These are phyloP conservation scores for Enteromius anoplus DNA, from an alignment of 2,797 vertebrate genomes.

Conservation along the genomic window DNA sequence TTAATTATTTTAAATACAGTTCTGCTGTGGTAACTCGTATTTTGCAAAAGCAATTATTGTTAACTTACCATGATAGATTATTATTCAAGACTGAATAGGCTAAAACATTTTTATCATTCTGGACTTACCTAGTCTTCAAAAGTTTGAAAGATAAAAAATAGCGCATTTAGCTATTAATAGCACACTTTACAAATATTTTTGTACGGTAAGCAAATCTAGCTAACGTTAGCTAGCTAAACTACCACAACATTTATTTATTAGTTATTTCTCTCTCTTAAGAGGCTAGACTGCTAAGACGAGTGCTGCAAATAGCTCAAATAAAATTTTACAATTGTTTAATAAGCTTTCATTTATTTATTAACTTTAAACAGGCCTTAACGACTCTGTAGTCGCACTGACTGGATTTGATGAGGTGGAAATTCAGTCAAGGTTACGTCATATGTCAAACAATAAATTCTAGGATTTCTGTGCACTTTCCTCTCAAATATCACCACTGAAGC, in stretches of 20 bases:
- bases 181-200: background rate
- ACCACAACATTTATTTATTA: background rate
- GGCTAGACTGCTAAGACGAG: background rate
- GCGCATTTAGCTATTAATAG: background rate
- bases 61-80: background rate
- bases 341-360: background rate
- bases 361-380: background rate
- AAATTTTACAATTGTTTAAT: background rate
- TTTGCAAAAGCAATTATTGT: background rate
- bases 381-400: background rate
- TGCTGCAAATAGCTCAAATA: background rate
- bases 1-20: background rate
- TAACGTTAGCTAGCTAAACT: slow-evolving; percentile 6
- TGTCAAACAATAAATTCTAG: background rate
- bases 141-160: background rate
- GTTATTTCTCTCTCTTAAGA: background rate
- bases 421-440: background rate
- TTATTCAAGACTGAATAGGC: background rate
- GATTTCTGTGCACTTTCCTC: slow-evolving; percentile 1
- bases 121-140: background rate
- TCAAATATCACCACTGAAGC: background rate
- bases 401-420: slow-evolving; percentile 5
- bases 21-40: background rate
- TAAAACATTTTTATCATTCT: background rate
- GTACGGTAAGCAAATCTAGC: background rate